Base-by-base conservation (phyloP, 2,888 invertebrate genomes). In the Mesorhabditis spiculigera region DNA sequence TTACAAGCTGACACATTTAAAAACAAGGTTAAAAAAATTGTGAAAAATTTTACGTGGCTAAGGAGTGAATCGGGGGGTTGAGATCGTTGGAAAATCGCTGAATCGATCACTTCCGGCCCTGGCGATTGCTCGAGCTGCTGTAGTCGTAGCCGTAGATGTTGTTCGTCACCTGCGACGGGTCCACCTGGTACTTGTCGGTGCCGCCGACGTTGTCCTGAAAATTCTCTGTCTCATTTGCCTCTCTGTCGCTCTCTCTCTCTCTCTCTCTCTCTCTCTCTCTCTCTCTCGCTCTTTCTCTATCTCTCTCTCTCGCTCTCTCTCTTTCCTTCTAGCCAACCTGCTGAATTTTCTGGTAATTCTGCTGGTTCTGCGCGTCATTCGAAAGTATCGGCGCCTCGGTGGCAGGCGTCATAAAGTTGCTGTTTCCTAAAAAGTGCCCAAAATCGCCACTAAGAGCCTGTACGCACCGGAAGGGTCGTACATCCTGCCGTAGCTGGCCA, bases 111-210 rank as follows among this genome's bases (percentile, higher is more conserved):
- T 50, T 50, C n/a, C 58, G 8, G 8, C 58, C 58, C 8, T 13
- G n/a, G 8, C 58, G 58, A 13, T 10, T 50, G 58, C 58, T 50
- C 58, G 58, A 50, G 8, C 10, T 13, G n/a, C 10, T 13, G 3
- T 50, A 50, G n/a, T 50, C 58, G n/a, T 50, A 50, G 8, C 58
- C 58, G n/a, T 50, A 50, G 58, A 50, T 50, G n/a, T 50, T 50
- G n/a, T 50, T 50, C n/a, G 58, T 50, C 58, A 50, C 58, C 58
- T 50, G 10, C 8, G 10, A 13, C 10, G 8, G 8, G n/a, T 50
- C 58, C n/a, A 13, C 10, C n/a, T 50, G 58, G 58, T 50, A 50
- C n/a, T 50, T 50, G n/a, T 50, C 58, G 58, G 10, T 10, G 8
- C 58, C 58, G n/a, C 58, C 58, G 58, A 50, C 58, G n/a, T 50